Conservation (phyloP, 2,113 vertebrate genomes). For the Chaetura pelagica region DNA sequence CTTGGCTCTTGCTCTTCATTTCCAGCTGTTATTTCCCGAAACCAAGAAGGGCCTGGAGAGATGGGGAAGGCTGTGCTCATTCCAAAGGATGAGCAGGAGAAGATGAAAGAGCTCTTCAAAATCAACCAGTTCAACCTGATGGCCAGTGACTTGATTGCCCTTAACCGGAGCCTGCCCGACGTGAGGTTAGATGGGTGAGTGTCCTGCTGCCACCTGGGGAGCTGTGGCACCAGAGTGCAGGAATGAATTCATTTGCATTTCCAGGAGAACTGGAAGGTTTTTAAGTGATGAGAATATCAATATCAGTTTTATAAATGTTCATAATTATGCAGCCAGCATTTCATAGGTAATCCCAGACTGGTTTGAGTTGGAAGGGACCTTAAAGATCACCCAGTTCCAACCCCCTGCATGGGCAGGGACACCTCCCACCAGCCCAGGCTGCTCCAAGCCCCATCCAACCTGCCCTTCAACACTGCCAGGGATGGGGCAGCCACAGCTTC, state of each 20-base stretch:
- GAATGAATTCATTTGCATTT: too few relatives aligned
- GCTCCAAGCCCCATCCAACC: too few relatives aligned
- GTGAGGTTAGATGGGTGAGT: slow-evolving; percentile 95
- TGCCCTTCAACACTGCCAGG: too few relatives aligned
- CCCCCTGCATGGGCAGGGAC: too few relatives aligned
- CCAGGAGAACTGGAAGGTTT: background rate
- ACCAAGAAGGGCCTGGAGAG: slow-evolving; percentile 93
- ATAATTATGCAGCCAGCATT: background rate
- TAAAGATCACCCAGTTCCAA: too few relatives aligned
- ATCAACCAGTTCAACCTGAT: slow-evolving; percentile 99
- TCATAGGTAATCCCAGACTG: too few relatives aligned
- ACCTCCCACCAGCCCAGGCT: too few relatives aligned
- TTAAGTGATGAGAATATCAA: background rate
- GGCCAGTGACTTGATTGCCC: slow-evolving; percentile 96
- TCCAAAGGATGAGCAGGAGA: slow-evolving; percentile 93
- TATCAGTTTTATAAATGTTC: background rate
- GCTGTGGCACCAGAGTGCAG: background rate
- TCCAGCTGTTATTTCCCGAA: slow-evolving; percentile 93
- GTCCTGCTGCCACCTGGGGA: background rate
- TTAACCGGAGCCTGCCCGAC: slow-evolving; percentile 95
- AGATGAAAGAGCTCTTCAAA: slow-evolving; percentile 98
- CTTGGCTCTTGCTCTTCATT: background rate
- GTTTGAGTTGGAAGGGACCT: too few relatives aligned
- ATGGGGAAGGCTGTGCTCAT: slow-evolving; percentile 96
- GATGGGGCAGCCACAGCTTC: too few relatives aligned